Evolutionary conservation across 1,140 invertebrate genomes (phyloP), one percentile per base, ranked within the genome.

Genomic region (Sarcophaga peregrina): DNA sequence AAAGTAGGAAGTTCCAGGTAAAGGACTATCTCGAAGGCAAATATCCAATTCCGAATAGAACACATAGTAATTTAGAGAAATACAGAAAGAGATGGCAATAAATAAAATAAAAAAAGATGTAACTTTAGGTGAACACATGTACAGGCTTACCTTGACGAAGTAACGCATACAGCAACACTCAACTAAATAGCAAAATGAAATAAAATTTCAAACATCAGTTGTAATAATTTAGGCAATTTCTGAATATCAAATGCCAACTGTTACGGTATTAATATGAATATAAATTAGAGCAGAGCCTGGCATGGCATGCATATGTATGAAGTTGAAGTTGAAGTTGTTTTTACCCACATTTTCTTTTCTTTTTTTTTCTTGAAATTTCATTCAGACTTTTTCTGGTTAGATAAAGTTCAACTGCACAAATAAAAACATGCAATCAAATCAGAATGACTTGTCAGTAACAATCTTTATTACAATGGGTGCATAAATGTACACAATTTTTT

Each of bases 361-460:
- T 37, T 4, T 37, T 37, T 37, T 37, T 37, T 37, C 25, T 37
- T 37, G 25, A 1, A 37, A 37, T 37, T 37, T 37, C 25, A 37
- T 37, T 37, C 25, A 37, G 25, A 37, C 25, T 37, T 68, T 20
- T 8, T 68, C 17, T 17, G n/a, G 62, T 68, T 68, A 68, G 62
- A 17, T 68, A 68, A 25, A 68, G 62, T 68, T 68, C 62, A 68
- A 5, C 17, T 68, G n/a, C 62, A n/a, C 54, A 58, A 58, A 58
- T n/a, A 58, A 68, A 68, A 68, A 68, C 62, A 68, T 68, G 62
- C 62, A 68, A 68, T 68, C 62, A 68, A 68, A 68, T 25, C 62
- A 68, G 20, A 37, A 37, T 4, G 62, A 68, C 62, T 68, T 68
- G 50, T 68, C 62, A 25, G 62, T 68, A 58, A 58, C 15, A 58